Evolutionary conservation across 2,888 invertebrate genomes (phyloP).

Genomic region (Hypena proboscidalis): DNA sequence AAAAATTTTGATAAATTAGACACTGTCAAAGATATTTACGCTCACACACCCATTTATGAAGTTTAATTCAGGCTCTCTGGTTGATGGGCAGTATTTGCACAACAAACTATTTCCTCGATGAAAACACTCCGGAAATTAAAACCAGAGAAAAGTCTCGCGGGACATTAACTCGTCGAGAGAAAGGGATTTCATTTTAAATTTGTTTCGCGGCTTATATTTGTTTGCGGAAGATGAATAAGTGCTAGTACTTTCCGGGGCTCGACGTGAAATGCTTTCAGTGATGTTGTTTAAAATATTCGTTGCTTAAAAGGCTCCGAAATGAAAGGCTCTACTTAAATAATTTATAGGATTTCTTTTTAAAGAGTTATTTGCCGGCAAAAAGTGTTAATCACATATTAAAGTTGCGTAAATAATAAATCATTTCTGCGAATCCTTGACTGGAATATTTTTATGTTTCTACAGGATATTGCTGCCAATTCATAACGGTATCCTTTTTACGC

Average conservation of each 20-base stretch:
- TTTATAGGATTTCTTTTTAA: slow-evolving; percentile 31
- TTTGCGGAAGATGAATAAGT: slow-evolving; percentile 56
- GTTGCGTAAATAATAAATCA: not conserved
- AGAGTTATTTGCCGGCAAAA: slow-evolving; percentile 17
- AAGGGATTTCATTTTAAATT: slow-evolving; percentile 75
- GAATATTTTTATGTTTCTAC: not conserved
- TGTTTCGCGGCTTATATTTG: slow-evolving; percentile 66
- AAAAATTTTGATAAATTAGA: no score
- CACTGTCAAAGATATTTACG: no score
- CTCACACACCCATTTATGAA: no score
- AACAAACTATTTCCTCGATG: slow-evolving; percentile 78
- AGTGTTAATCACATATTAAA: slow-evolving; percentile 10
- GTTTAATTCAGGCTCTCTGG: slow-evolving; percentile 24
- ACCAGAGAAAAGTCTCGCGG: slow-evolving; percentile 75
- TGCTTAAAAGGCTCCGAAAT: slow-evolving; percentile 37
- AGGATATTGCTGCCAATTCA: not conserved
- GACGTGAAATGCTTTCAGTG: slow-evolving; percentile 41
- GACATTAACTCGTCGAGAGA: slow-evolving; percentile 74
- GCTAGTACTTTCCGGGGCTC: slow-evolving; percentile 37
- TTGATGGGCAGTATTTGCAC: slow-evolving; percentile 48
- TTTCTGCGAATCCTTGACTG: not conserved
- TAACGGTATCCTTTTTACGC: no score
- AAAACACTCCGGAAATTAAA: slow-evolving; percentile 81
- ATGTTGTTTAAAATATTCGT: slow-evolving; percentile 40
- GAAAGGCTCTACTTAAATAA: slow-evolving; percentile 38